Evolutionary conservation across 2,113 vertebrate species (phyloP).

Genomic region (Brienomyrus longianalis): DNA sequence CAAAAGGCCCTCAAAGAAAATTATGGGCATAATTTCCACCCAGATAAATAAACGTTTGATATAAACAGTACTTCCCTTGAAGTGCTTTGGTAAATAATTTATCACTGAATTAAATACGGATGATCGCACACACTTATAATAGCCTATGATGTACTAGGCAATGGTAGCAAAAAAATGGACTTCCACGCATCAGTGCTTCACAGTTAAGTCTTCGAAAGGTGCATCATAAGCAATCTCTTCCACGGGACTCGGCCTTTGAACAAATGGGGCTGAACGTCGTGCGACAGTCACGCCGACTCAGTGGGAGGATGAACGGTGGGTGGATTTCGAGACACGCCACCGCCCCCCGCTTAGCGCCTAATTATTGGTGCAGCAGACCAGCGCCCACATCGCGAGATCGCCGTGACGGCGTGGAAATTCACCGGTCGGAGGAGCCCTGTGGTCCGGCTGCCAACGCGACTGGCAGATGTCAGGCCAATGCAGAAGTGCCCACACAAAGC

Average conservation of each 20-base stretch:
- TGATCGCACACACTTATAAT: background rate
- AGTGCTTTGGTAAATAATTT: background rate
- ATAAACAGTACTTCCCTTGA: background rate
- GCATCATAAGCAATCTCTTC: background rate
- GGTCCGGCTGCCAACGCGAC: background rate
- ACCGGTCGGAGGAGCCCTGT: background rate
- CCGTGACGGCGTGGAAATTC: background rate
- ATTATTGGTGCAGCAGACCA: background rate
- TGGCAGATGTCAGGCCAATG: background rate
- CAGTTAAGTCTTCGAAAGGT: background rate
- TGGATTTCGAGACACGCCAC: background rate
- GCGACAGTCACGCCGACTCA: background rate
- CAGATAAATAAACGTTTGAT: background rate
- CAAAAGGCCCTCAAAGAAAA: conserved; percentile 1
- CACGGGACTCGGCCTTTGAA: background rate
- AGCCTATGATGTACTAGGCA: background rate
- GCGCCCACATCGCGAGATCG: background rate
- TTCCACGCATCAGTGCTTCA: background rate
- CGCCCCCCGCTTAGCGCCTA: background rate
- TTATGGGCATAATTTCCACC: background rate
- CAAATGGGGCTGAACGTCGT: background rate
- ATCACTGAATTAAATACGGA: background rate
- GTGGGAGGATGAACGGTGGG: background rate
- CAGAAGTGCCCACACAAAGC: background rate
- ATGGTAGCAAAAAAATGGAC: background rate